Evolutionary conservation across 2,113 vertebrate species (phyloP), one percentile per base, ranked within the genome.

Genomic region (Ia io): DNA sequence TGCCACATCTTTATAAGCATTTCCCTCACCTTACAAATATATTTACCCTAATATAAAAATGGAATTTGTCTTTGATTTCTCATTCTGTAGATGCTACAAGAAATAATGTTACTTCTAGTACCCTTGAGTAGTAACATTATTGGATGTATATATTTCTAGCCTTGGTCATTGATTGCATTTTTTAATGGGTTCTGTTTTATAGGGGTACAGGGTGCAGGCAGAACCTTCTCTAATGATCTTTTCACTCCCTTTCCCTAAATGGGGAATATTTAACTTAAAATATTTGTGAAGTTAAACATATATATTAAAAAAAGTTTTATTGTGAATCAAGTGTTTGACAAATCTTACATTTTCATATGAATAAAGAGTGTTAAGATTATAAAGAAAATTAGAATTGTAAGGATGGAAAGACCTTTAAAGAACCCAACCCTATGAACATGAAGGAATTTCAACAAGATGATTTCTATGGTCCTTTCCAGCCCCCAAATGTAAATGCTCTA

Each of bases 381-480:
- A 78, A 93, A 74, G n/a, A 95, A 70, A 83, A 79, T 79, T 84
- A 93, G 23, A 70, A 61, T 65, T 80, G 5, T 67, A 87, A 84
- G 40, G 25, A 65, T 88, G 11, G 10, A 40, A 88, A 91, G 14
- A 37, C 5, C 32, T 69, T 23, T 80, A 84, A 84, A n/a, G 35
- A 77, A 80, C 2, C 12, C 28, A 84, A 61, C 11, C 12, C 13
- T 80, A 30, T 77, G 16, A 71, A 74, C 20, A 76, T 61, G n/a
- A 83, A 84, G 17, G 20, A 1, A 2, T 47, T 90, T 95, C 70
- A 42, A 84, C 22, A 92, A 78, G 16, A 22, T 86, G 32, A 90
- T 91, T 94, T 88, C 71, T 71, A 70, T 95, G 35, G 37, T 67
- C n/a, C 32, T 40, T 90, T 92, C 80, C n/a, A 95, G 65, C 30